Percentiles rank a stretch among this genome's conserved stretches.
These are phyloP conservation scores for Calameuta filiformis DNA, from an alignment of 2,888 invertebrate genomes.

Conservation along the genomic window DNA sequence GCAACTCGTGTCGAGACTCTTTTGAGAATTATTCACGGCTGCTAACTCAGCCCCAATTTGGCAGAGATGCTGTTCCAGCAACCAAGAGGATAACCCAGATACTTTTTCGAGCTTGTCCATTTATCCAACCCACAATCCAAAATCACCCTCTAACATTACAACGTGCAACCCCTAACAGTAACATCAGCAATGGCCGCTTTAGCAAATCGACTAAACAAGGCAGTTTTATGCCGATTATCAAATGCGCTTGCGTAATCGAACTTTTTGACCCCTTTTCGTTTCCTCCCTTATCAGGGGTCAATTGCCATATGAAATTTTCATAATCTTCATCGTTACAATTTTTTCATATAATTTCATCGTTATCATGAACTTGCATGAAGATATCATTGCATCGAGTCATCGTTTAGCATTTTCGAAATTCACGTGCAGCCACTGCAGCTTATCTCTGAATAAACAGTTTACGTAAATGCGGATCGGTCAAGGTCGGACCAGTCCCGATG, in stretches of 20 bases:
- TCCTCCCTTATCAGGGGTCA: background rate
- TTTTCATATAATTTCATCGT: background rate
- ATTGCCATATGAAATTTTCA: background rate
- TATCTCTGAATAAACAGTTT: conserved; percentile 19
- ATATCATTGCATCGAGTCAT: background rate
- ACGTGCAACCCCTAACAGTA: background rate
- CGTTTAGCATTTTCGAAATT: background rate
- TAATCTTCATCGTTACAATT: background rate
- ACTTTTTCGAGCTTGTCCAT: background rate
- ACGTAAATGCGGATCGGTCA: conserved; percentile 32
- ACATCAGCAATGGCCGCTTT: background rate
- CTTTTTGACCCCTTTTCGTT: background rate
- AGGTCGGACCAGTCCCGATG: conserved; percentile 34
- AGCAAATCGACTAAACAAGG: background rate
- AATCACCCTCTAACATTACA: background rate
- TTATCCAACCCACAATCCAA: background rate
- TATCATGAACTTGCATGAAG: background rate
- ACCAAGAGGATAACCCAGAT: background rate
- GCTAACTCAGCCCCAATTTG: background rate
- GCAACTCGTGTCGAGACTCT: background rate
- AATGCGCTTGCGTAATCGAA: background rate
- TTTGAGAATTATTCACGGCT: background rate
- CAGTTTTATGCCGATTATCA: background rate
- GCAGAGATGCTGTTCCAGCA: background rate
- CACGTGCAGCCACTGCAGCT: conserved; percentile 11